Evolutionary conservation across 2,888 invertebrate species (phyloP).

Genomic region (Perizoma affinitatum): DNA sequence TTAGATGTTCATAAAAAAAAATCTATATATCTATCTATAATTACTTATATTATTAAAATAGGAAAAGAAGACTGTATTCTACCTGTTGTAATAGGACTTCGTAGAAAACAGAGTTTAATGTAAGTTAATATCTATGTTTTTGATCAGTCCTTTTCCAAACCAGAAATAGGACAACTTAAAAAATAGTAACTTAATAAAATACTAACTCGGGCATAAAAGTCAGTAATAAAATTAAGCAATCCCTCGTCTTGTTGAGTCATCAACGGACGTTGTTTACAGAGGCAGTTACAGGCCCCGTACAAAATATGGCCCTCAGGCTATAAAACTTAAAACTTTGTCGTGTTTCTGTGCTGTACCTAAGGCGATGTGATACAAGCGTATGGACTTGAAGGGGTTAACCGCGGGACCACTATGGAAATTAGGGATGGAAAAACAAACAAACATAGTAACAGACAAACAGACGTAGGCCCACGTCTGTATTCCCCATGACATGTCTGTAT

Average conservation of each 20-base stretch:
- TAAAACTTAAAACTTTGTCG: conserved; percentile 38
- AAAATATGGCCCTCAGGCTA: conserved; percentile 30
- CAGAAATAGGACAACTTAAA: no score
- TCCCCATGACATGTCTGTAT: no score
- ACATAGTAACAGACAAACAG: no score
- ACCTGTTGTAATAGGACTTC: no score
- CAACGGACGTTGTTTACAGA: conserved; percentile 31
- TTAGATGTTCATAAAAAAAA: no score
- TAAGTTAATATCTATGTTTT: no score
- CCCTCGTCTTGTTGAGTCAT: conserved; percentile 27
- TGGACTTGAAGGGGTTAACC: background rate
- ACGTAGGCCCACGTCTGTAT: background rate
- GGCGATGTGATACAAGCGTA: conserved; percentile 1
- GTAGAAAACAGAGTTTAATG: no score
- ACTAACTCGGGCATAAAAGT: conserved; percentile 15
- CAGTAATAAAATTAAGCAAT: conserved; percentile 31
- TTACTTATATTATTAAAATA: no score
- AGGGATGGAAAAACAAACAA: background rate
- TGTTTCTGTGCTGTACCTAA: conserved; percentile 15
- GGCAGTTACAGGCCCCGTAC: conserved; percentile 26
- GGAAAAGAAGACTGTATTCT: no score
- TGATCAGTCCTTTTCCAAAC: no score
- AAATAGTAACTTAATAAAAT: conserved; percentile 2
- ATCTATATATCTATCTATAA: no score
- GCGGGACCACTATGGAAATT: background rate